A percentile compares a stretch with the other conserved stretches of the same genome.
Evolutionary conservation across 1,140 invertebrate genomes (phyloP).

Genomic region (Gonioctena quinquepunctata): DNA sequence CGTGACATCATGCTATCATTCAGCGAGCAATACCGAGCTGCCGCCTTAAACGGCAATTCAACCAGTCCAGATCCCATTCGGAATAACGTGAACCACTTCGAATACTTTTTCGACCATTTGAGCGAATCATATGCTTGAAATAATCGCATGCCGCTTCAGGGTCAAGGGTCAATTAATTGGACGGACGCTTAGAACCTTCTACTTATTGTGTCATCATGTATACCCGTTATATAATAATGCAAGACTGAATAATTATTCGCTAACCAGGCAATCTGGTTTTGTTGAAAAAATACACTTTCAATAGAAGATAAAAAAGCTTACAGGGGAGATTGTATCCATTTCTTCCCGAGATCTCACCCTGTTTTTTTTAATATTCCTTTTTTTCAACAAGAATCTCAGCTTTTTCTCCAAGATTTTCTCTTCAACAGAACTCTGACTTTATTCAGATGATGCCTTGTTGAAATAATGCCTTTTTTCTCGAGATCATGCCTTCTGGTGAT

Average conservation of each 20-base stretch:
- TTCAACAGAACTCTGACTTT: no score
- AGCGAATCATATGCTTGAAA: constrained; percentile 63
- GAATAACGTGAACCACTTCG: constrained; percentile 58
- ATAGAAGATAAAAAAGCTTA: background rate
- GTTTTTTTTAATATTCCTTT: no score
- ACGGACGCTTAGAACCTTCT: background rate
- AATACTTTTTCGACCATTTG: constrained; percentile 63
- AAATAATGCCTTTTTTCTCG: no score
- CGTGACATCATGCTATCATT: constrained; percentile 73
- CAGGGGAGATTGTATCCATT: no score
- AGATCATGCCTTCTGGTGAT: no score
- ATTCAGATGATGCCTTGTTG: no score
- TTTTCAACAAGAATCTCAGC: no score
- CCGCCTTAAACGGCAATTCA: constrained; percentile 57
- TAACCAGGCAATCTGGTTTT: background rate
- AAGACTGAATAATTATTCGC: background rate
- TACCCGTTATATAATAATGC: constrained; percentile 11
- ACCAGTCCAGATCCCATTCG: constrained; percentile 54
- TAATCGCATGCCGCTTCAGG: background rate
- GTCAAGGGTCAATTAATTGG: constrained; percentile 10
- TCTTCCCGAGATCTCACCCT: no score
- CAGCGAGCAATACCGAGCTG: constrained; percentile 68
- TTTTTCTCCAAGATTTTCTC: no score
- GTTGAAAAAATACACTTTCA: background rate
- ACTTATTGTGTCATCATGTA: constrained; percentile 11